Percentiles rank a stretch among this genome's conserved stretches.
Evolutionary conservation across 2,888 invertebrate genomes (phyloP).

Genomic region (Helleia helle): DNA sequence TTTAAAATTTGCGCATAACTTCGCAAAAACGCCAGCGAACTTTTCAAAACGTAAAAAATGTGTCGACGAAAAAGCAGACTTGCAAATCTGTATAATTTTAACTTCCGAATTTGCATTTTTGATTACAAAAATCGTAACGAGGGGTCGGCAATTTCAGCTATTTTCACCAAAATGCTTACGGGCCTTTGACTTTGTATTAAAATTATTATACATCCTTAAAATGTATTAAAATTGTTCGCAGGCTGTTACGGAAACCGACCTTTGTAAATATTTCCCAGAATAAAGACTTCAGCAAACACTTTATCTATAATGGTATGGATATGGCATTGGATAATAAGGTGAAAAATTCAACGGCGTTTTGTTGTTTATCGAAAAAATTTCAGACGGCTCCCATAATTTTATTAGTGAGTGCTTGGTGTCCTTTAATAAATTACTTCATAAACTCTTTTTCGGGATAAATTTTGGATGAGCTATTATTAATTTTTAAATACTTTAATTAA

Average conservation of each 20-base stretch:
- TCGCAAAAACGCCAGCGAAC: slow-evolving; percentile 14
- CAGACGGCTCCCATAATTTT: too few relatives aligned
- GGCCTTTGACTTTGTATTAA: slow-evolving; percentile 5
- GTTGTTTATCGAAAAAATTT: too few relatives aligned
- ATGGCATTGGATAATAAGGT: too few relatives aligned
- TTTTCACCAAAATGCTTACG: background rate
- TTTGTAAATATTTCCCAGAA: background rate
- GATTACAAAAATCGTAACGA: slow-evolving; percentile 28
- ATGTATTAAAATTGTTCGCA: slow-evolving; percentile 1
- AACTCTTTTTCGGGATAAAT: too few relatives aligned
- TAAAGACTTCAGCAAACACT: background rate
- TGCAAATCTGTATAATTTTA: slow-evolving; percentile 28
- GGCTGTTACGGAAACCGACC: too few relatives aligned
- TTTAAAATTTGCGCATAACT: slow-evolving; percentile 8
- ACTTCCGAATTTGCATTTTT: slow-evolving; percentile 28
- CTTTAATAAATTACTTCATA: too few relatives aligned
- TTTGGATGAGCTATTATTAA: too few relatives aligned
- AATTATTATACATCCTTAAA: background rate
- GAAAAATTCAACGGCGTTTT: too few relatives aligned
- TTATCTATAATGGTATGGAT: background rate
- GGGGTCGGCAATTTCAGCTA: slow-evolving; percentile 14
- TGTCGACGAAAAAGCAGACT: slow-evolving; percentile 24
- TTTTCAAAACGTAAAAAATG: slow-evolving; percentile 19
- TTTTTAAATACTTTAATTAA: too few relatives aligned
- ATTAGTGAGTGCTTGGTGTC: too few relatives aligned